Base-by-base conservation (phyloP, 2,888 invertebrate genomes). In the Pristionchus japonicus region DNA sequence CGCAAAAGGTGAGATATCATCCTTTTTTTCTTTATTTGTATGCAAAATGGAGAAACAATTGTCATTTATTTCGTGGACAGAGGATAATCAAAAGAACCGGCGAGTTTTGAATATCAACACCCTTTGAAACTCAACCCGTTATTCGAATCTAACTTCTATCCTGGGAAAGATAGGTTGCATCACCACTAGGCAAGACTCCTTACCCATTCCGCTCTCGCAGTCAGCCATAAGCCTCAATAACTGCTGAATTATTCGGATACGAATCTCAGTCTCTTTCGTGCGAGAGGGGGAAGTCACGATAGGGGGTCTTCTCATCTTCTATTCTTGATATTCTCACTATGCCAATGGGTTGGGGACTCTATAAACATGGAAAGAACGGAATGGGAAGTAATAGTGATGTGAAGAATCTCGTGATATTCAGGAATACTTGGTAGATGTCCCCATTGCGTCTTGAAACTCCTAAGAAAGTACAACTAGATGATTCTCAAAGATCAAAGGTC, bases 1-100 rank as follows among this genome's bases (percentile, higher is more conserved):
- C 91, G 1, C 93, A 94, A 82, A 94, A 93, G 90, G 93, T 93
- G 80, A 77, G 86, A 61, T 52, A 67, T 0, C 1, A 0, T 40
- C 7, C 52, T 27, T n/a, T 74, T 47, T n/a, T 0, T 52, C 52
- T 70, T n/a, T 27, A 0, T 40, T 89, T 43, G 67, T 91, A 89
- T 93, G 93, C 86, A 91, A 92, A 86, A 88, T 88, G 40, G 93
- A 93, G 77, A 92, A 93, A 85, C 88, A 89, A 0, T 91, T n/a
- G n/a, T n/a, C n/a, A n/a, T n/a, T n/a, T n/a, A n/a, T n/a, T n/a
- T n/a, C n/a, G n/a, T n/a, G n/a, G n/a, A n/a, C n/a, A n/a, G n/a
- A n/a, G n/a, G n/a, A n/a, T n/a, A n/a, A n/a, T n/a, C n/a, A 92
- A 90, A 89, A 90, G 47, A 85, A 90, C 3, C 88, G 89, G 49